These are phyloP conservation scores for Drosophila obscura DNA, from an alignment of 1,140 invertebrate species.

Conservation along the genomic window DNA sequence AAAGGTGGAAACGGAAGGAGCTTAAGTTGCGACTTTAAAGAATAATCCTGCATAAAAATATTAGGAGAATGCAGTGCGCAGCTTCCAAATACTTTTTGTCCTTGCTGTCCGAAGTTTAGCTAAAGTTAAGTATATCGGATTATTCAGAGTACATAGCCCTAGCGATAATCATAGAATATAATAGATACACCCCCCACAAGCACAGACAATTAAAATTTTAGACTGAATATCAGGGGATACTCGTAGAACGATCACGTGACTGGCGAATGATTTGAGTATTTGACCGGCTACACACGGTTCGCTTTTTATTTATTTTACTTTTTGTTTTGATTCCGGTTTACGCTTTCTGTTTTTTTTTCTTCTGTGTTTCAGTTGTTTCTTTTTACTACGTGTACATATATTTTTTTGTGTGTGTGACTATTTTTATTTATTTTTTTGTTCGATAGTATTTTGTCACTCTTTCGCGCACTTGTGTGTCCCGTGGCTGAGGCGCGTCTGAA, in stretches of 20 bases:
- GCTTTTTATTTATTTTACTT: conserved; percentile 59
- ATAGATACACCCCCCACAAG: not conserved
- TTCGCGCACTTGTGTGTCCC: conserved; percentile 43
- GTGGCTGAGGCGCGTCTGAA: conserved; percentile 56
- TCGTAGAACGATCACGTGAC: conserved; percentile 55
- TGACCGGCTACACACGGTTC: conserved; percentile 48
- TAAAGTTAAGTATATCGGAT: too few species aligned
- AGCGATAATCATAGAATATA: not conserved
- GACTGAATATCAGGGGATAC: not conserved
- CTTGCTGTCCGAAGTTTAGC: too few species aligned
- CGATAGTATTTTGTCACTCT: conserved; percentile 37
- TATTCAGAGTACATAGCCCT: too few species aligned
- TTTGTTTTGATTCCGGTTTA: conserved; percentile 53
- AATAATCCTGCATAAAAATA: too few species aligned
- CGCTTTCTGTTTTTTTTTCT: conserved; percentile 43
- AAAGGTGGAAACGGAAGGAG: too few species aligned
- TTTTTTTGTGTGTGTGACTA: conserved; percentile 10
- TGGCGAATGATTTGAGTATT: conserved; percentile 55
- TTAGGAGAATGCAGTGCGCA: too few species aligned
- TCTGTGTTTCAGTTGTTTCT: conserved; percentile 10
- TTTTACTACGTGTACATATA: conserved; percentile 1
- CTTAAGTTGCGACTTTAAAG: not conserved
- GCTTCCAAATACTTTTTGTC: too few species aligned
- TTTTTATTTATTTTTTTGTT: conserved; percentile 31
- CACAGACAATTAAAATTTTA: not conserved